phyloP scores from a whole-genome alignment of 2,888 invertebrate genomes.

The Heteromurus nitidus region DNA sequence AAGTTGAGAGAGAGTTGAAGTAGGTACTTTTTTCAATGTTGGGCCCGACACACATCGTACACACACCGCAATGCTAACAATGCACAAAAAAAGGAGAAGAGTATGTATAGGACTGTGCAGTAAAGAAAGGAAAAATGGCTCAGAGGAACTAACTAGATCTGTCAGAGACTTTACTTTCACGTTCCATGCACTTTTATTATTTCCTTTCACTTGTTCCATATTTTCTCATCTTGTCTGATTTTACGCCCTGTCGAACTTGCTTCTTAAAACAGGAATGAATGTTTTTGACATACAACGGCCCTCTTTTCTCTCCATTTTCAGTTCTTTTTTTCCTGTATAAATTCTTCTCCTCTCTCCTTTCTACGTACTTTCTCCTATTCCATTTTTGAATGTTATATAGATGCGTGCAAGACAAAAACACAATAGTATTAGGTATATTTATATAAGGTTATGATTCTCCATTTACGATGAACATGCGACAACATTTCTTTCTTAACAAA shows the following conservation, averaged over 20 bases:
- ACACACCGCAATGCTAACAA: not conserved
- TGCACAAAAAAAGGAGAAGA: not conserved
- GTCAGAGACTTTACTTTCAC: constrained; percentile 64
- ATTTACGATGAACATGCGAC: no score
- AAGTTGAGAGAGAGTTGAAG: no score
- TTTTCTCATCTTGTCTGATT: constrained; percentile 73
- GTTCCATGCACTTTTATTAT: constrained; percentile 68
- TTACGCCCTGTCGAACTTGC: constrained; percentile 71
- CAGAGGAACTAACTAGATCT: constrained; percentile 62
- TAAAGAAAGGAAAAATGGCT: constrained; percentile 22
- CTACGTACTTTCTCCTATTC: not conserved
- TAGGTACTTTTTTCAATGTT: no score
- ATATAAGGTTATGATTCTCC: no score
- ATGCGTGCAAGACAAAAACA: constrained; percentile 7
- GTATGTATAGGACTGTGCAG: not conserved
- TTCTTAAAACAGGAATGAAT: constrained; percentile 73
- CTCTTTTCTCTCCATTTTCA: constrained; percentile 39
- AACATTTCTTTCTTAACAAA: no score
- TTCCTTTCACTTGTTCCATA: constrained; percentile 72
- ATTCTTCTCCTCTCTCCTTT: constrained; percentile 2
- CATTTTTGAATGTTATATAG: not conserved
- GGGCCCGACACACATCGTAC: not conserved
- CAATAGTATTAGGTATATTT: no score
- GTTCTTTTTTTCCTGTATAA: constrained; percentile 19
- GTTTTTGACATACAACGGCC: constrained; percentile 71